Base-by-base conservation (phyloP, 1,140 invertebrate genomes). In the Achatina immaculata region DNA sequence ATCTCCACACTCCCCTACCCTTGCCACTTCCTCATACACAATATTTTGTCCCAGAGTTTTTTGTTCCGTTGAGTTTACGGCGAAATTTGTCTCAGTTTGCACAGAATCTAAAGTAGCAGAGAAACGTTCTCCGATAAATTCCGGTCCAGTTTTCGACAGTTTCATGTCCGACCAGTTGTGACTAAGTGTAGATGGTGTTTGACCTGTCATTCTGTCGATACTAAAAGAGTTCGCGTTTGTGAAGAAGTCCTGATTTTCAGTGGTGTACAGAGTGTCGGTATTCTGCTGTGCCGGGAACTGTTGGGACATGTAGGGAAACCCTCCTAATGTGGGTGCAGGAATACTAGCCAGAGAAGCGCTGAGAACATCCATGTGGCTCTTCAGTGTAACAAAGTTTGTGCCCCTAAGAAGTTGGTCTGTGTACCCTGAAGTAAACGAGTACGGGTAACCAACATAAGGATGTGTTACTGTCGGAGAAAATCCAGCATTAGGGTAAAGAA, bases 211-310 rank as follows among this genome's bases (percentile, higher is more conserved):
- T 55, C 51, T 21, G 21, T 21, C 14, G 51, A 21, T n/a, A 4
- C 11, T 55, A 55, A 55, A 21, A 4, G n/a, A 21, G 51, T 21
- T 55, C 43, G 69, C 34, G 38, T 55, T 75, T 75, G 4, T 51
- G 58, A 77, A 77, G 7, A 77, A 77, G 40, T 66, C 75, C 34
- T 77, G 75, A 66, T 55, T 38, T 42, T 66, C 75, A 1, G 66
- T 36, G 21, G 19, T 11, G 31, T 62, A 31, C 4, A 66, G 40
- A 28, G 75, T 38, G 40, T 77, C 75, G 1, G 34, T 3, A 9
- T 14, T 16, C 4, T 34, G 14, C 24, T 7, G 48, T 16, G 6
- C 3, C 6, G 38, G 19, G 4, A 55, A 4, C 21, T 31, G 73
- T 42, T 62, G 75, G 19, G 28, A 55, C 3, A 66, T 36, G 21